Base-by-base conservation (phyloP, 2,113 vertebrate species). In the Labeo rohita region DNA sequence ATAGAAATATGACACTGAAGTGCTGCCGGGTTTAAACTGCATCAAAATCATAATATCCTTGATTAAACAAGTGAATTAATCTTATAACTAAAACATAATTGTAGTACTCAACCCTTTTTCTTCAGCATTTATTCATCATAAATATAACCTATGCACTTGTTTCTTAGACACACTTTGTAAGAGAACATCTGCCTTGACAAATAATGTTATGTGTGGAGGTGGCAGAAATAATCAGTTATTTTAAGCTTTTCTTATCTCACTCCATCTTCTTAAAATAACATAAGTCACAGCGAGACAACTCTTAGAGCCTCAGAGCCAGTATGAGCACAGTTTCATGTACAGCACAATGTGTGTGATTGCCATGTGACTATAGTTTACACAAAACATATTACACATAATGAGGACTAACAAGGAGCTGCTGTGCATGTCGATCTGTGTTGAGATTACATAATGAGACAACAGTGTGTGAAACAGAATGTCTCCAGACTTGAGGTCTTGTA, bases 401-500 rank as follows among this genome's bases (percentile, higher is more conserved):
- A 49, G 52, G 8, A 47, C 66, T 23, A 54, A 66, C 80, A 66
- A 52, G 65, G 61, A 70, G 13, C 63, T 43, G 63, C 43, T 28
- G 8, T 50, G 78, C 45, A 61, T 61, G 72, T 80, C 13, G 39
- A 54, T 61, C n/a, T 63, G 72, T 78, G 59, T 28, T 36, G 56
- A 54, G 74, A 18, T 80, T 85, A 80, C 77, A 80, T 85, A 80
- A 59, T 70, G 61, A 78, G 84, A 85, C 74, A 78, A n/a, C 61
- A 45, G 50, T 34, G 52, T 75, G 50, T 74, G 52, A 74, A 74
- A 39, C 39, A 39, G 39, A 39, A 84, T n/a, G 74, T 65, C 47
- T 72, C 10, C n/a, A 68, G 63, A 83, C 52, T 61, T 74, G 39
- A 76, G 83, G 83, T 9, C 21, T 74, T 75, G 52, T 50, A 8